phyloP scores from a whole-genome alignment of 2,888 invertebrate genomes.

The Leptinotarsa tumamoca region DNA sequence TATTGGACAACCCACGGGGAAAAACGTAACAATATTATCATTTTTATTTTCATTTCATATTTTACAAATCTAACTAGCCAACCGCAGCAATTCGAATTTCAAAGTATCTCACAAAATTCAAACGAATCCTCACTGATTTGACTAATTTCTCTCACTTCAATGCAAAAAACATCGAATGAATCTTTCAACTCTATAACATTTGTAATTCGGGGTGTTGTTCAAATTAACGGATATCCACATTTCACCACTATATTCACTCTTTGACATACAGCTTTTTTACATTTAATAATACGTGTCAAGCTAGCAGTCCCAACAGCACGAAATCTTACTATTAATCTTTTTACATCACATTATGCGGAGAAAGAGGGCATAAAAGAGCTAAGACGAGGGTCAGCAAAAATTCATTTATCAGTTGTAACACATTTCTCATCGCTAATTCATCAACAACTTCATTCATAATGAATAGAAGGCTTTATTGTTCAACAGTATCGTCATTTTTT shows the following conservation, averaged over 20 bases:
- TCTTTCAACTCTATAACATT: neutral
- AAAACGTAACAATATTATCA: too few relatives aligned
- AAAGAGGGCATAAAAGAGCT: constrained; percentile 37
- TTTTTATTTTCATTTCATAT: too few relatives aligned
- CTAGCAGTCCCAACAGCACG: constrained; percentile 47
- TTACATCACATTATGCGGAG: constrained; percentile 43
- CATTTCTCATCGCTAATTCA: constrained; percentile 40
- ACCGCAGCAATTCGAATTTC: neutral
- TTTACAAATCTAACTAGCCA: too few relatives aligned
- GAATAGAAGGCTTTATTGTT: constrained; percentile 31
- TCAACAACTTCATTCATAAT: constrained; percentile 29
- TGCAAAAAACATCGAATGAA: neutral
- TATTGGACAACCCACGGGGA: too few relatives aligned
- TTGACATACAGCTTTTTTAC: constrained; percentile 40
- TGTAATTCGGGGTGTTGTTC: neutral
- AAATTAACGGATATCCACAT: constrained; percentile 7
- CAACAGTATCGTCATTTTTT: neutral
- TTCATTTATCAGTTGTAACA: constrained; percentile 42
- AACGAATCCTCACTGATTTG: neutral
- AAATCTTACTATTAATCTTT: constrained; percentile 51
- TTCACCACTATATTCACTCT: constrained; percentile 37
- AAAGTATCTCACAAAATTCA: neutral
- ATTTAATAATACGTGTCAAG: constrained; percentile 43
- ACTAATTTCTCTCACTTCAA: neutral
- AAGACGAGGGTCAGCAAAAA: constrained; percentile 42